phyloP scores from a whole-genome alignment of 1,140 invertebrate species.

The Tetraneura akinire region DNA sequence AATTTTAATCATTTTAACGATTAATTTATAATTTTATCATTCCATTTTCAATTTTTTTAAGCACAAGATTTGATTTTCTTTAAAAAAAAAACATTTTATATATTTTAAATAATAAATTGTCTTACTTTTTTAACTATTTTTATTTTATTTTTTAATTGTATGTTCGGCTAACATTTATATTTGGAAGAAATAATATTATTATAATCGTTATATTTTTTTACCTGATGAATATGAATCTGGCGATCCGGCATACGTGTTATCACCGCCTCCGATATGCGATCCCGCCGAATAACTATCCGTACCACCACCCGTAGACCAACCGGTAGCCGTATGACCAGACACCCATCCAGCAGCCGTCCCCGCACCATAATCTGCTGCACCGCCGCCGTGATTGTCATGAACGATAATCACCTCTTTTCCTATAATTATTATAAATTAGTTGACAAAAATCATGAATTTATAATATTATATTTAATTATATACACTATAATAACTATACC shows the following conservation, averaged over 20 bases:
- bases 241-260: constrained; percentile 48
- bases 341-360: constrained; percentile 52
- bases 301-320: constrained; percentile 53
- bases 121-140: too few species aligned
- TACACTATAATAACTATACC: too few species aligned
- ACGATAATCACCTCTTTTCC: constrained; percentile 54
- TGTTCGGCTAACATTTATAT: too few species aligned
- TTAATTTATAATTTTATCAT: too few species aligned
- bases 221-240: constrained; percentile 44
- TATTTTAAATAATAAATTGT: too few species aligned
- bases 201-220: neutral
- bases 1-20: too few species aligned
- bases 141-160: too few species aligned
- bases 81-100: too few species aligned
- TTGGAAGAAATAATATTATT: too few species aligned
- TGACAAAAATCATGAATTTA: neutral
- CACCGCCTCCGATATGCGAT: constrained; percentile 43
- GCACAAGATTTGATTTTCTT: too few species aligned
- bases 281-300: constrained; percentile 51
- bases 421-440: neutral
- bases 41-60: too few species aligned
- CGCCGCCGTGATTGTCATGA: constrained; percentile 48
- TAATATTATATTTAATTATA: too few species aligned
- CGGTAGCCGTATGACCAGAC: constrained; percentile 52
- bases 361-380: constrained; percentile 51